phyloP scores from a whole-genome alignment of 1,140 invertebrate species.

The Bombus vancouverensis region DNA sequence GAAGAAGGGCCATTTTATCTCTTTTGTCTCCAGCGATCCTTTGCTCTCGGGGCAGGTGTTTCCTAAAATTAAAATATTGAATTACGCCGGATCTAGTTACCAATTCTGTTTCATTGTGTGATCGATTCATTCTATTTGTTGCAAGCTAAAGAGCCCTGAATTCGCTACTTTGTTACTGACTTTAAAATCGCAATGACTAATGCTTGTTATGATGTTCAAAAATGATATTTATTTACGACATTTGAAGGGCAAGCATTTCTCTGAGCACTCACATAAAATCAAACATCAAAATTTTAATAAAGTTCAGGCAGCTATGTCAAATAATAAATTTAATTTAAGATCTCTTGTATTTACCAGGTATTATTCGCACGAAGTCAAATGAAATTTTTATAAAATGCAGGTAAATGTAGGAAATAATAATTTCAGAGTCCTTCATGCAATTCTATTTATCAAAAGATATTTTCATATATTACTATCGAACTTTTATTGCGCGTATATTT shows the following conservation, averaged over 20 bases:
- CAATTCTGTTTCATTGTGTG: neutral
- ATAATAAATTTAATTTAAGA: neutral
- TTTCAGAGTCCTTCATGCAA: neutral
- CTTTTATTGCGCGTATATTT: neutral
- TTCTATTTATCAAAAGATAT: too few species aligned
- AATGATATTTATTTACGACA: neutral
- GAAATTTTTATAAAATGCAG: neutral
- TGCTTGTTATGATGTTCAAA: neutral
- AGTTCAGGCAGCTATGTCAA: neutral
- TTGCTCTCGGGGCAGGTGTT: conserved; percentile 15
- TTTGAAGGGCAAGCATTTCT: neutral
- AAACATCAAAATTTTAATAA: neutral
- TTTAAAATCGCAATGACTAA: neutral
- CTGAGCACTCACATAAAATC: neutral
- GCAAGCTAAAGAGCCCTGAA: neutral
- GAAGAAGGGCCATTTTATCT: neutral
- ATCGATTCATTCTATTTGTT: neutral
- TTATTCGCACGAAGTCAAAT: neutral
- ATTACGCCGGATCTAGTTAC: neutral
- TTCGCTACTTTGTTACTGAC: neutral
- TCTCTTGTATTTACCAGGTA: neutral
- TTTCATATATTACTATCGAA: too few species aligned
- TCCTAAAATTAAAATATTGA: conserved; percentile 28
- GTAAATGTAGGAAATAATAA: neutral
- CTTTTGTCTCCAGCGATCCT: conserved; percentile 25